Conservation (phyloP, 2,797 vertebrate genomes). For the Agapornis canus region DNA sequence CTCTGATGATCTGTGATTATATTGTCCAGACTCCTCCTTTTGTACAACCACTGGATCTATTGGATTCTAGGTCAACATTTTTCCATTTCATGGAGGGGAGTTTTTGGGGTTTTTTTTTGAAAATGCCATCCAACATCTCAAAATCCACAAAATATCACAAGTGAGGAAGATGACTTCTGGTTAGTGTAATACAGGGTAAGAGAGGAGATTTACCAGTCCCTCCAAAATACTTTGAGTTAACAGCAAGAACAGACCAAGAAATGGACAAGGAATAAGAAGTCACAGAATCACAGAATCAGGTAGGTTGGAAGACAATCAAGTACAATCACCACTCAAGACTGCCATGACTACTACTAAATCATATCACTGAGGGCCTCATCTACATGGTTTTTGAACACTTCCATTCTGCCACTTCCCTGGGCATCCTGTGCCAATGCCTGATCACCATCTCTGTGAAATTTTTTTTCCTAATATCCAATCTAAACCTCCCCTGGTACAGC, state of each 20-base stretch:
- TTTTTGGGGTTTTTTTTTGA: not conserved
- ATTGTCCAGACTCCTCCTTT: not conserved
- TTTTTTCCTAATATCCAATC: not conserved
- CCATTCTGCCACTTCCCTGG: not conserved
- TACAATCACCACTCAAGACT: not conserved
- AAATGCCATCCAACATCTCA: not conserved
- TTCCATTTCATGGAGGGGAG: not conserved
- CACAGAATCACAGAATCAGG: not conserved
- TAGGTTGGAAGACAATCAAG: not conserved
- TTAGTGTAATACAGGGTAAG: not conserved
- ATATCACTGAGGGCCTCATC: not conserved
- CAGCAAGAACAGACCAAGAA: not conserved
- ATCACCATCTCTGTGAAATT: not conserved
- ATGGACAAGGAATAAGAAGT: not conserved
- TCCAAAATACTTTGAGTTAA: not conserved
- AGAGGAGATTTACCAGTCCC: not conserved
- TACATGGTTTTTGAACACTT: not conserved
- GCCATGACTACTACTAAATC: not conserved
- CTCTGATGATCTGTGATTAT: not conserved
- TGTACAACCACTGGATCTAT: not conserved
- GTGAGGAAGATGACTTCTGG: not conserved
- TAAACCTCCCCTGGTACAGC: not conserved
- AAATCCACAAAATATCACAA: not conserved
- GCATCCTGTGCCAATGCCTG: not conserved
- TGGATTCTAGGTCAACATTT: not conserved